Percentiles rank a stretch among this genome's conserved stretches.
Conservation (phyloP, 1,140 invertebrate genomes). For the Sminthurinus signatus region DNA sequence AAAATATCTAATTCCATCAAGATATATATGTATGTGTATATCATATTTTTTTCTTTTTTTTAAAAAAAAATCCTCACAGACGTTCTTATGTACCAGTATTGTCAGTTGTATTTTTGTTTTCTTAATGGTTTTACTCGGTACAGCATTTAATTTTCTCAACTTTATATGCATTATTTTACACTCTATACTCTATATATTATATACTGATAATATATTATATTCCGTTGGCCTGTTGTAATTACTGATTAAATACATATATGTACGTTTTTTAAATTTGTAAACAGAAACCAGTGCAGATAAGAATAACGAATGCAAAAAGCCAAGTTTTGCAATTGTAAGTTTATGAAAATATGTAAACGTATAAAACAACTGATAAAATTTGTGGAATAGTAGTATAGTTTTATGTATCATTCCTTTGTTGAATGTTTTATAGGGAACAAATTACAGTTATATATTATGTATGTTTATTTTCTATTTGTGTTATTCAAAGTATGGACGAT, state of each 20-base stretch:
- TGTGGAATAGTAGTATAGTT: too few relatives aligned
- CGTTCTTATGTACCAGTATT: constrained; percentile 54
- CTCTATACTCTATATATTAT: too few relatives aligned
- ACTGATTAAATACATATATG: too few relatives aligned
- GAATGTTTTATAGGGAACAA: background rate
- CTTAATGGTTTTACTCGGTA: constrained; percentile 56
- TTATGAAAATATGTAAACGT: background rate
- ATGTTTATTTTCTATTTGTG: constrained; percentile 35
- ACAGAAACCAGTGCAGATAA: too few relatives aligned
- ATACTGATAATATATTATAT: too few relatives aligned
- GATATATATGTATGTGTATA: background rate
- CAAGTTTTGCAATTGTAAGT: constrained; percentile 38
- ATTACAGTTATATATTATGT: background rate
- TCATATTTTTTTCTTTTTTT: background rate
- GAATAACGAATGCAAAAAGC: constrained; percentile 30
- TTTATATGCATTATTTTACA: too few relatives aligned
- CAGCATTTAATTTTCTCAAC: too few relatives aligned
- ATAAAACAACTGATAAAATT: background rate
- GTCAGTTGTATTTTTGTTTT: constrained; percentile 56
- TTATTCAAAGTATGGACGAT: constrained; percentile 56
- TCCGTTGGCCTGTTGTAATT: too few relatives aligned
- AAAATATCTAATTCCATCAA: too few relatives aligned
- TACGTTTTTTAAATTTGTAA: too few relatives aligned
- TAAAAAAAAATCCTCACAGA: constrained; percentile 50
- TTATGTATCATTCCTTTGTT: too few relatives aligned